These are phyloP conservation scores for Chionodraco myersi DNA, from an alignment of 2,113 vertebrate species.

Conservation along the genomic window DNA sequence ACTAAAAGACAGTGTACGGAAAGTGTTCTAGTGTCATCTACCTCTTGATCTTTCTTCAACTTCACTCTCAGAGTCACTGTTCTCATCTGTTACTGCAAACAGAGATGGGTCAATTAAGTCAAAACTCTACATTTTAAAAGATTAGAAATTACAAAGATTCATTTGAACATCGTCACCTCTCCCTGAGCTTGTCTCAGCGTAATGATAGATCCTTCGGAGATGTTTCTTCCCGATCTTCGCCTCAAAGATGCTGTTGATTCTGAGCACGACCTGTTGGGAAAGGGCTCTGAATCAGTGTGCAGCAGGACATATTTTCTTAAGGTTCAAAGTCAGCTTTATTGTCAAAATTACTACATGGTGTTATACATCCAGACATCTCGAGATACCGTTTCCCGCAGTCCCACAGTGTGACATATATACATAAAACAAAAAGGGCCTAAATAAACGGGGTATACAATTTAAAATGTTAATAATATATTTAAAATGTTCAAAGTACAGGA, in stretches of 20 bases:
- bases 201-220: slow-evolving; percentile 89
- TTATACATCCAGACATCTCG: too few relatives aligned
- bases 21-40: slow-evolving; percentile 51
- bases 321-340: too few relatives aligned
- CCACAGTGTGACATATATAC: too few relatives aligned
- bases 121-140: neutral
- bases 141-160: neutral
- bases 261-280: slow-evolving; percentile 85
- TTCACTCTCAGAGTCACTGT: slow-evolving; percentile 94
- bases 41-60: slow-evolving; percentile 91
- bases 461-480: too few relatives aligned
- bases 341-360: too few relatives aligned
- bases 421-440: too few relatives aligned
- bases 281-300: neutral
- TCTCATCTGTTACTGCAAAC: slow-evolving; percentile 89
- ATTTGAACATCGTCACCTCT: slow-evolving; percentile 83
- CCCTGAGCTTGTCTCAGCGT: slow-evolving; percentile 89
- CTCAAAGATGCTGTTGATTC: slow-evolving; percentile 92
- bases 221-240: slow-evolving; percentile 90
- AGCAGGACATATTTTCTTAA: neutral
- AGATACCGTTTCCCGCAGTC: too few relatives aligned
- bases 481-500: neutral
- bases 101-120: neutral
- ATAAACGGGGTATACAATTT: too few relatives aligned
- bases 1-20: neutral